Evolutionary conservation across 2,888 invertebrate species (phyloP).

Genomic region (Troides aeacus): DNA sequence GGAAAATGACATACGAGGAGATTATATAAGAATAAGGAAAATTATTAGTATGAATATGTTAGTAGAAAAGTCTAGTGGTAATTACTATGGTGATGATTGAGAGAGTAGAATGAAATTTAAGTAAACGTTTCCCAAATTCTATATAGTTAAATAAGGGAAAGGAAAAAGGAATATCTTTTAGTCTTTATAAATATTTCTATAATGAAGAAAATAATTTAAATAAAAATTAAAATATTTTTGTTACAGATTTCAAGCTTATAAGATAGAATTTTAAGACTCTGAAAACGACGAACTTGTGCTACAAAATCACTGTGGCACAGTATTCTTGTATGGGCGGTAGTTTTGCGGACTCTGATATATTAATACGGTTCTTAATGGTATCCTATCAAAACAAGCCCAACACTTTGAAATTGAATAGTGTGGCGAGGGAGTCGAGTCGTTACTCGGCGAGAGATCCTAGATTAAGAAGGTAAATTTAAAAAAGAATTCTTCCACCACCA

Average conservation of each 20-base stretch:
- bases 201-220: no score
- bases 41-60: no score
- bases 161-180: no score
- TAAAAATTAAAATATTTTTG: neutral
- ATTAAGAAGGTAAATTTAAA: conserved; percentile 75
- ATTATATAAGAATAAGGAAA: no score
- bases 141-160: neutral
- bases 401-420: conserved; percentile 72
- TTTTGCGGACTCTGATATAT: conserved; percentile 33
- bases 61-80: no score
- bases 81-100: no score
- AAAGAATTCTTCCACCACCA: conserved; percentile 50
- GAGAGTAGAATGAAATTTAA: neutral
- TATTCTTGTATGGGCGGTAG: conserved; percentile 61
- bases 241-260: conserved; percentile 36
- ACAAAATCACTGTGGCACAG: conserved; percentile 43
- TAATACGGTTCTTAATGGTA: conserved; percentile 79
- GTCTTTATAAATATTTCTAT: no score
- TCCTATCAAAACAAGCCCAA: conserved; percentile 76
- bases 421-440: conserved; percentile 73
- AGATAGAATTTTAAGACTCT: neutral
- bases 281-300: conserved; percentile 43
- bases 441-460: conserved; percentile 79
- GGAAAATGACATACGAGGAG: no score
- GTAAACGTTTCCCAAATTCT: neutral